These are phyloP conservation scores for Sycophaga agraensis DNA, from an alignment of 1,140 invertebrate genomes.

Conservation along the genomic window DNA sequence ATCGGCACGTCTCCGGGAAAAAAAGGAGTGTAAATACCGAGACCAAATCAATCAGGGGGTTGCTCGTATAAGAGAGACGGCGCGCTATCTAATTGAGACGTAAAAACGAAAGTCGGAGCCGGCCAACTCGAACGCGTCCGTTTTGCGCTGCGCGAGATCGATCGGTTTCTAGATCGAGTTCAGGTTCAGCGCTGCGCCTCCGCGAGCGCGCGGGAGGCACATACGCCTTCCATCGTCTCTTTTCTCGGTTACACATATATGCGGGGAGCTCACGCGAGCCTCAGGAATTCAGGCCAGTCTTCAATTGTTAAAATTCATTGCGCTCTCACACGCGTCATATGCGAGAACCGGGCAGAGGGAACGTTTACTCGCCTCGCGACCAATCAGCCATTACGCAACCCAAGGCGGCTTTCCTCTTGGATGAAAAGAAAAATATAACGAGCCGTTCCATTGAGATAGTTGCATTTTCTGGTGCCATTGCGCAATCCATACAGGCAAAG, in stretches of 20 bases:
- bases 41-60: slow-evolving; percentile 7
- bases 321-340: too few species aligned
- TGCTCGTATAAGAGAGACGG: neutral
- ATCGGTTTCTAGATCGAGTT: slow-evolving; percentile 23
- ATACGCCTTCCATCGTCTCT: too few species aligned
- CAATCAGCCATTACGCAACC: too few species aligned
- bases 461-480: too few species aligned
- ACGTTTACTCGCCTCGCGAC: too few species aligned
- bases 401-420: too few species aligned
- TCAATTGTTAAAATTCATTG: slow-evolving; percentile 21
- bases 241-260: neutral
- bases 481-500: too few species aligned
- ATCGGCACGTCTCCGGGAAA: neutral
- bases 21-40: slow-evolving; percentile 5
- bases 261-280: neutral
- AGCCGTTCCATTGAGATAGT: too few species aligned
- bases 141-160: neutral
- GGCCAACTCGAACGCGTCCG: too few species aligned
- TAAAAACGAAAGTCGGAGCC: slow-evolving; percentile 27
- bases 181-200: neutral
- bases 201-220: neutral
- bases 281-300: slow-evolving; percentile 12
- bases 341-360: too few species aligned
- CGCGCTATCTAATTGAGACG: slow-evolving; percentile 14
- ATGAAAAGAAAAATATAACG: too few species aligned